Base-by-base conservation (phyloP, 2,113 vertebrate genomes). In the Chaetodon auriga region DNA sequence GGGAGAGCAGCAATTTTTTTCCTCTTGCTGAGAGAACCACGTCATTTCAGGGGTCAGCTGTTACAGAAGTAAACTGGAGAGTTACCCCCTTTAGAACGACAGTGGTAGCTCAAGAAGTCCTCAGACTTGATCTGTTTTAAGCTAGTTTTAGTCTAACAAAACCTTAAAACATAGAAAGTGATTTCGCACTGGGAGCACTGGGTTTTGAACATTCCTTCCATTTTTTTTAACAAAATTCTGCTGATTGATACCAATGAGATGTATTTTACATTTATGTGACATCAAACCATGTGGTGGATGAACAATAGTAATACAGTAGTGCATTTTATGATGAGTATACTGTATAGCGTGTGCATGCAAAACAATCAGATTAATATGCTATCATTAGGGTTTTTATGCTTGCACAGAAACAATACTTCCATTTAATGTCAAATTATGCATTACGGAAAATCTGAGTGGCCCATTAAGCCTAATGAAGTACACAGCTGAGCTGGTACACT, bases 401-500 rank as follows among this genome's bases (percentile, higher is more conserved):
- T 66, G 13, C n/a, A 43, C n/a, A 74, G 4, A 48, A 71, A 71
- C 36, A 45, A 43, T 61, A 62, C 46, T 66, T 78, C 16, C 38
- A 62, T 54, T 66, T 72, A 25, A 55, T 21, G 11, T 55, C 62
- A 45, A 41, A 78, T 71, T 41, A 45, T 75, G 68, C 23, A 78
- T 64, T 19, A 41, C 4, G 63, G 25, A 7, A 30, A 81, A 74
- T 70, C 57, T 30, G 45, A 70, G n/a, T 11, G 46, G 41, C 48
- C 72, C 53, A 62, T 66, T 43, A 66, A 53, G 23, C 53, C n/a
- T 70, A 45, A 72, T 55, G 54, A 81, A 75, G 45, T 11, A 11
- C 51, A 58, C n/a, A 71, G 41, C 68, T 55, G 30, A 64, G 23
- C 45, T 35, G 9, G 18, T 8, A 23, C 8, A 10, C 11, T 30